Percentiles rank a stretch among this genome's conserved stretches.
Conservation (phyloP, 2,888 invertebrate species). For the Thalpophila matura region DNA sequence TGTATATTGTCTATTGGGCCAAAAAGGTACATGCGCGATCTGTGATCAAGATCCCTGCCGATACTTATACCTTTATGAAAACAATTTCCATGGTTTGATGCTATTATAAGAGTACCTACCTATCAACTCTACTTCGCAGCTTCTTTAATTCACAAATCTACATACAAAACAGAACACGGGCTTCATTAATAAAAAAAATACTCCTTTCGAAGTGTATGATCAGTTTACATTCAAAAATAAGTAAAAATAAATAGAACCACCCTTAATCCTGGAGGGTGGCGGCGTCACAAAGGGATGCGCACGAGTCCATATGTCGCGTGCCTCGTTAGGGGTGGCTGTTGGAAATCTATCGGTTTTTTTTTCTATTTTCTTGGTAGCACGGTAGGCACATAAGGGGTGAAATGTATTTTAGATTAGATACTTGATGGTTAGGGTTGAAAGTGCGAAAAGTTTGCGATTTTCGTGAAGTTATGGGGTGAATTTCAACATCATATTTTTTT, state of each 20-base stretch:
- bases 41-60: too few relatives aligned
- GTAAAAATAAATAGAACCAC: conserved; percentile 63
- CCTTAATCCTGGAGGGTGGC: conserved; percentile 56
- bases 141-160: too few relatives aligned
- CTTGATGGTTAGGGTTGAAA: neutral
- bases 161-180: neutral
- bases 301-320: conserved; percentile 84
- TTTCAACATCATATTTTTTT: too few relatives aligned
- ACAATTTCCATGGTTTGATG: too few relatives aligned
- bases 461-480: too few relatives aligned
- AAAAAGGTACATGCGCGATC: too few relatives aligned
- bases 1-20: too few relatives aligned
- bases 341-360: conserved; percentile 28
- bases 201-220: neutral
- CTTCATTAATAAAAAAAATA: neutral
- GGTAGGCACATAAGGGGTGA: conserved; percentile 13
- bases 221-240: conserved; percentile 41
- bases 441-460: neutral
- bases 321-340: conserved; percentile 59
- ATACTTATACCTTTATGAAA: too few relatives aligned
- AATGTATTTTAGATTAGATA: conserved; percentile 13
- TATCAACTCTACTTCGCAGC: too few relatives aligned
- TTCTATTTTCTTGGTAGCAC: conserved; percentile 41
- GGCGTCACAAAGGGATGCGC: conserved; percentile 77
- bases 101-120: too few relatives aligned